phyloP scores from a whole-genome alignment of 2,113 vertebrate genomes.

The Haliaeetus leucogaster region DNA sequence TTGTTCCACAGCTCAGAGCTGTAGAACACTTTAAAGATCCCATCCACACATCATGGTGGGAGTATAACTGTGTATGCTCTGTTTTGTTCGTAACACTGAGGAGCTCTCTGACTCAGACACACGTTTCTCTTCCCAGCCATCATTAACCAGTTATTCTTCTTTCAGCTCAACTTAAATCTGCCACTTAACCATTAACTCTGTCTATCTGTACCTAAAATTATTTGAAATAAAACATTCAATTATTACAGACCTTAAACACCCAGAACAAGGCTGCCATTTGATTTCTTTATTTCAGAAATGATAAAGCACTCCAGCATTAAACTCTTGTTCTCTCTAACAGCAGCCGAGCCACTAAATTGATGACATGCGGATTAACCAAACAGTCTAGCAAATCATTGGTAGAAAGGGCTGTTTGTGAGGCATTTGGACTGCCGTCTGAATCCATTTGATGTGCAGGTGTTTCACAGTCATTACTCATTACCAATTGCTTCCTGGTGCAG shows the following conservation, averaged over 20 bases:
- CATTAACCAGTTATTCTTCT: background rate
- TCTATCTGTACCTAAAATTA: background rate
- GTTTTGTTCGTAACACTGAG: background rate
- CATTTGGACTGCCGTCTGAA: background rate
- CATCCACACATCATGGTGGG: background rate
- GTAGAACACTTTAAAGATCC: background rate
- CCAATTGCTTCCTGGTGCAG: background rate
- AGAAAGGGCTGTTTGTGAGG: conserved; percentile 64
- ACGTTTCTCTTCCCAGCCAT: background rate
- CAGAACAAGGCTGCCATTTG: background rate
- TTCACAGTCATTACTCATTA: background rate
- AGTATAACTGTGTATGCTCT: background rate
- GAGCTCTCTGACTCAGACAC: background rate
- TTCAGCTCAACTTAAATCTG: background rate
- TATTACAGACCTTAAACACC: background rate
- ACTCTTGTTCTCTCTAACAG: conserved; percentile 75
- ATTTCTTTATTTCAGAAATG: conserved; percentile 25
- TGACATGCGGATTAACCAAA: conserved; percentile 85
- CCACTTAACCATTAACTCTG: background rate
- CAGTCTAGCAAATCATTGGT: conserved; percentile 91
- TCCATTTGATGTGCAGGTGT: background rate
- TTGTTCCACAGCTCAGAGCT: background rate
- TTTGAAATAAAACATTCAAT: background rate
- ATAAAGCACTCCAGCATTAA: background rate
- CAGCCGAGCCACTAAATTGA: conserved; percentile 79